Percentiles rank a stretch among this genome's conserved stretches.
Conservation (phyloP, 2,113 vertebrate species). For the Psophia crepitans region DNA sequence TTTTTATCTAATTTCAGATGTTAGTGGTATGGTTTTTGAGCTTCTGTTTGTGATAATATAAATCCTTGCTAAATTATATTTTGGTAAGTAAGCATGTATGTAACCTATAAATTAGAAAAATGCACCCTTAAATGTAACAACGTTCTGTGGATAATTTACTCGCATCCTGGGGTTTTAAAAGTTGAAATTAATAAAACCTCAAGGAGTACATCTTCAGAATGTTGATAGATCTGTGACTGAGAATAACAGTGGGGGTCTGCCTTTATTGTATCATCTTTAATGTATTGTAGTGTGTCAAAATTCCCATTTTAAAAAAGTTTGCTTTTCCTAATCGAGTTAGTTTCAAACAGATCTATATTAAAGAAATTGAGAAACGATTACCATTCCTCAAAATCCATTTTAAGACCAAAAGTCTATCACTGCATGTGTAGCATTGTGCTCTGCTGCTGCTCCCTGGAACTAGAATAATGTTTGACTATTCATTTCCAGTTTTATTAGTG, state of each 20-base stretch:
- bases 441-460: neutral
- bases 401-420: neutral
- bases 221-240: neutral
- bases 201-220: neutral
- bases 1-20: neutral
- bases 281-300: neutral
- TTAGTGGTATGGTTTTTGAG: neutral
- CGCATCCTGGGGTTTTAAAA: neutral
- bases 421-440: neutral
- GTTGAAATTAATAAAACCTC: neutral
- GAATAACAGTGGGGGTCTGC: neutral
- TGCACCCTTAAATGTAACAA: neutral
- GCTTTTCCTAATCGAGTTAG: neutral
- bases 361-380: neutral
- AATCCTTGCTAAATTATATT: neutral
- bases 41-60: neutral
- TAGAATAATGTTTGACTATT: neutral
- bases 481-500: neutral
- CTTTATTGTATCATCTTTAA: neutral
- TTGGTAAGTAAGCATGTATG: neutral
- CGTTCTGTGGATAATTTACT: neutral
- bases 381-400: neutral
- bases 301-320: neutral
- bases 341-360: neutral
- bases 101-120: neutral